phyloP scores from a whole-genome alignment of 2,797 vertebrate genomes.

The Ptychadena robeensis region DNA sequence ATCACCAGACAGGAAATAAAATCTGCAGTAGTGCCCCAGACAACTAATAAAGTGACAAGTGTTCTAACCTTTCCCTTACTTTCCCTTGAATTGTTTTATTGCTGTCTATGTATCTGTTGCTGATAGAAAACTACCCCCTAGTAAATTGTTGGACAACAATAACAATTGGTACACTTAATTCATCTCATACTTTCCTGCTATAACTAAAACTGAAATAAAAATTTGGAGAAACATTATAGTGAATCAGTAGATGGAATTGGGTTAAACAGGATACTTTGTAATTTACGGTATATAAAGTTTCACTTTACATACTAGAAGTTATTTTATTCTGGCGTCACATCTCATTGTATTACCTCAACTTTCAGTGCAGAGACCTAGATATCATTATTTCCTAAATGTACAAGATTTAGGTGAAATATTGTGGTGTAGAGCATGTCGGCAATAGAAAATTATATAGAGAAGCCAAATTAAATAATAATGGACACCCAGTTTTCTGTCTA shows the following conservation, averaged over 20 bases:
- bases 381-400: neutral
- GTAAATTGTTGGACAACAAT: neutral
- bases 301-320: neutral
- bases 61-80: neutral
- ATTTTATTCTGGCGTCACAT: neutral
- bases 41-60: neutral
- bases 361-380: neutral
- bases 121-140: neutral
- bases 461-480: constrained; percentile 21
- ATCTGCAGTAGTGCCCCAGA: neutral
- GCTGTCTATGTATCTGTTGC: too few species aligned
- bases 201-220: neutral
- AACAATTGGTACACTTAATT: neutral
- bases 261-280: too few species aligned
- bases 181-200: neutral
- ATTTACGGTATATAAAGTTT: neutral
- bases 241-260: neutral
- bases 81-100: too few species aligned
- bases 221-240: neutral
- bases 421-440: neutral
- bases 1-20: too few species aligned
- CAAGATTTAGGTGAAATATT: neutral
- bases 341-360: too few species aligned
- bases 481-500: neutral
- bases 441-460: neutral